phyloP scores from a whole-genome alignment of 1,140 invertebrate genomes.

The Geopemphigus sp. region DNA sequence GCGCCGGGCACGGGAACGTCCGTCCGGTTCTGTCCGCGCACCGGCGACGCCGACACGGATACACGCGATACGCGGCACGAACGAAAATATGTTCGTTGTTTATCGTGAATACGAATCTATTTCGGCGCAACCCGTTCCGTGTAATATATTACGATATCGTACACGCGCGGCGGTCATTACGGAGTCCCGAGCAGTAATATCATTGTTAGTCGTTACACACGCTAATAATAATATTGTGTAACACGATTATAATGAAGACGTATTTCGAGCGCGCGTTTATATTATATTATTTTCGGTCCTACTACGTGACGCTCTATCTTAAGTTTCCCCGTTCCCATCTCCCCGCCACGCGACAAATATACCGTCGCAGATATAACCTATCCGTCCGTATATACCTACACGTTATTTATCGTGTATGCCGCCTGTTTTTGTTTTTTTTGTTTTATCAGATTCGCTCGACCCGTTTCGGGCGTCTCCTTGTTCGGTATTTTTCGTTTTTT shows the following conservation, averaged over 20 bases:
- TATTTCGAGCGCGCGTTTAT: background rate
- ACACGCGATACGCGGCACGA: background rate
- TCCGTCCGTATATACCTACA: background rate
- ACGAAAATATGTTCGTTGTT: background rate
- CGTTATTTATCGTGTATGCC: background rate
- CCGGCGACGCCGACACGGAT: background rate
- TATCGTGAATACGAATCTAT: slow-evolving; percentile 21
- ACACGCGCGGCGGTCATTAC: no score
- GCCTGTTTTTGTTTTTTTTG: background rate
- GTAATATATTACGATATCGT: slow-evolving; percentile 1
- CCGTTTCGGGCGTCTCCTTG: background rate
- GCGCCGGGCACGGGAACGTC: background rate
- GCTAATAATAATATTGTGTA: slow-evolving; percentile 7
- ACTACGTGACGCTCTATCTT: slow-evolving; percentile 23
- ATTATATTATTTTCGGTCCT: slow-evolving; percentile 17
- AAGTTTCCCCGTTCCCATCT: background rate
- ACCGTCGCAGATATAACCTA: no score
- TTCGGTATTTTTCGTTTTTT: background rate
- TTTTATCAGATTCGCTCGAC: slow-evolving; percentile 21
- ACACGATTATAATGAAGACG: slow-evolving; percentile 36
- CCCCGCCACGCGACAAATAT: no score
- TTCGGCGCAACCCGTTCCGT: slow-evolving; percentile 2
- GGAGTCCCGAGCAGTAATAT: no score
- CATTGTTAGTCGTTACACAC: background rate
- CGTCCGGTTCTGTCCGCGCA: no score